Conservation (phyloP, 2,113 vertebrate species). For the Chamaea fasciata region DNA sequence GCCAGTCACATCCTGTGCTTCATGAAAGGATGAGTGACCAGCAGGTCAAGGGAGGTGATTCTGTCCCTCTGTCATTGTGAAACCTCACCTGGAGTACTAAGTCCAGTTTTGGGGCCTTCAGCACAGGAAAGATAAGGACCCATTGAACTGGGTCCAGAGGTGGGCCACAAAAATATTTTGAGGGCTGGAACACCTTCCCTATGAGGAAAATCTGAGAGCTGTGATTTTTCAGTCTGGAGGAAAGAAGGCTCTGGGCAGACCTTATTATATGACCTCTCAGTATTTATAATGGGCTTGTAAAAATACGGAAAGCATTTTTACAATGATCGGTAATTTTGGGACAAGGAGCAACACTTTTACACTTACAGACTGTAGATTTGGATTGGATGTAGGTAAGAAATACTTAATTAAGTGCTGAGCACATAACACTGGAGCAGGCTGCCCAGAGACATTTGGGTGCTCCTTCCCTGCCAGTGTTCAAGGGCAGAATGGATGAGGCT, state of each 20-base stretch:
- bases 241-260: neutral
- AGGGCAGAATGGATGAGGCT: neutral
- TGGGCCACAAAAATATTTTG: neutral
- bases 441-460: neutral
- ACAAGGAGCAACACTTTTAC: neutral
- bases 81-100: neutral
- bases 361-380: neutral
- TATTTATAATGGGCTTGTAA: neutral
- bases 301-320: neutral
- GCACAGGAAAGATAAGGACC: neutral
- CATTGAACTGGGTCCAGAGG: neutral
- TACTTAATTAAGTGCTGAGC: neutral
- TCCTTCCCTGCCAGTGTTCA: neutral
- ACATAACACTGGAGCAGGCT: neutral
- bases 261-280: neutral
- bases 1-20: fast-evolving
- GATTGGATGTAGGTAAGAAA: neutral
- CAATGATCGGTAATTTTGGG: fast-evolving
- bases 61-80: neutral
- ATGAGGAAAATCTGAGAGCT: neutral
- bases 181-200: neutral
- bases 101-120: neutral
- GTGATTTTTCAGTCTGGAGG: neutral
- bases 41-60: neutral
- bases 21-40: neutral